phyloP scores from a whole-genome alignment of 2,797 vertebrate species.

The Scleropages formosus region DNA sequence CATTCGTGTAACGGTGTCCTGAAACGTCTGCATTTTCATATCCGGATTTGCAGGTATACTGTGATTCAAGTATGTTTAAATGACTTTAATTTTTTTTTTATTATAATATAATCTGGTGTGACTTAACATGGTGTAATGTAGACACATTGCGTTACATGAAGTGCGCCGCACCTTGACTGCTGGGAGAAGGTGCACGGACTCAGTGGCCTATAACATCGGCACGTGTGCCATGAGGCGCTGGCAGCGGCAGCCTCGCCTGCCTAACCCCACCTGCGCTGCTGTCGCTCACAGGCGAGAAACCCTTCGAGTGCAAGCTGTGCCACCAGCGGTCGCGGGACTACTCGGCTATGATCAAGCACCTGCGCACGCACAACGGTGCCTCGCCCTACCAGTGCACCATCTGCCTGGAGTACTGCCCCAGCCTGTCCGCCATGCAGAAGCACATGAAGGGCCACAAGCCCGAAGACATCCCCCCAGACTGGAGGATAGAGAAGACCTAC shows the following conservation, averaged over 20 bases:
- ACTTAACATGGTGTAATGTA: not conserved
- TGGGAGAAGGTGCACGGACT: no score
- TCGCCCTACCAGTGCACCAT: conserved; percentile 99
- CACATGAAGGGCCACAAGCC: conserved; percentile 99
- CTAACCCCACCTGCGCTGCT: not conserved
- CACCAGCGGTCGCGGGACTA: conserved; percentile 98
- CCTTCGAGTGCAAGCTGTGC: conserved; percentile 98
- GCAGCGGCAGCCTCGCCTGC: not conserved
- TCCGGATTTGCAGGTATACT: no score
- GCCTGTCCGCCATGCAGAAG: conserved; percentile 98
- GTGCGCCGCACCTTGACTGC: not conserved
- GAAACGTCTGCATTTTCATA: no score
- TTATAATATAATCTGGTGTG: no score
- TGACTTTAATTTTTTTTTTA: no score
- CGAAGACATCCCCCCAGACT: conserved; percentile 94
- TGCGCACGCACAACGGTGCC: conserved; percentile 96
- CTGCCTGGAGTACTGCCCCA: conserved; percentile 98
- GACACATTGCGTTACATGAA: not conserved
- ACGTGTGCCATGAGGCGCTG: no score
- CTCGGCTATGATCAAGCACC: conserved; percentile 99
- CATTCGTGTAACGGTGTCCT: no score
- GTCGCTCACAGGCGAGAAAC: conserved; percentile 86
- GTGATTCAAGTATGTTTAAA: no score
- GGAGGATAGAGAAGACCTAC: conserved; percentile 99
- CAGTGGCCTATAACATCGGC: no score